Evolutionary conservation across 2,888 invertebrate species (phyloP).

Genomic region (Barypeithes pellucidus): DNA sequence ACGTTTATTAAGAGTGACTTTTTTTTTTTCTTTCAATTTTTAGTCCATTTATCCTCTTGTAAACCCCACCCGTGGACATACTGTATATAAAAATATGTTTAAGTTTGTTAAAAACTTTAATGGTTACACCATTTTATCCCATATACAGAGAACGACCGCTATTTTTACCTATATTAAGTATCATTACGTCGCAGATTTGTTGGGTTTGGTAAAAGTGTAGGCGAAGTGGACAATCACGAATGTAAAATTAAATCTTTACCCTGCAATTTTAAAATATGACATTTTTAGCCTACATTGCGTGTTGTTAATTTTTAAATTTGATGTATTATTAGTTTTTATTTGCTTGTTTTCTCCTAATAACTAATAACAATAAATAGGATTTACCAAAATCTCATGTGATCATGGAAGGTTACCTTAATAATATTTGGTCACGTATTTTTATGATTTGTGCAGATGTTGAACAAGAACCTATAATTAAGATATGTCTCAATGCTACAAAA

Average conservation of each 20-base stretch:
- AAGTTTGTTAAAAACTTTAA: no score
- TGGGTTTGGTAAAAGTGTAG: conserved; percentile 26
- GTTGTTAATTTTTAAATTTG: neutral
- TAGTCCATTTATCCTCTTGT: no score
- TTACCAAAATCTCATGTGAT: neutral
- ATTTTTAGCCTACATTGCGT: conserved; percentile 19
- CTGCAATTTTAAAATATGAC: conserved; percentile 14
- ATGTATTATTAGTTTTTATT: conserved; percentile 1
- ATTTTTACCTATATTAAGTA: conserved; percentile 18
- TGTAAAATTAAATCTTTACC: conserved; percentile 19
- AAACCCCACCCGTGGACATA: no score
- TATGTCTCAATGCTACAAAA: no score
- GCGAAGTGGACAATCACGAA: conserved; percentile 15
- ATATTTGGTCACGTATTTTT: conserved; percentile 13
- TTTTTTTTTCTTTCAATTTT: no score
- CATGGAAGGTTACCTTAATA: neutral
- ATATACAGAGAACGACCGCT: no score
- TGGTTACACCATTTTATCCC: no score
- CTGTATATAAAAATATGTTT: no score
- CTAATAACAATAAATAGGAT: neutral
- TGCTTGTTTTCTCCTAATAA: neutral
- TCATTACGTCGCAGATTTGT: conserved; percentile 22
- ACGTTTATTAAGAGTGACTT: no score
- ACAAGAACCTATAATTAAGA: neutral
- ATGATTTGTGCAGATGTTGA: conserved; percentile 2